These are phyloP conservation scores for Lycopodina hypogea DNA, from an alignment of 37 sponge, comb jelly and placozoan species.

Conservation along the genomic window DNA sequence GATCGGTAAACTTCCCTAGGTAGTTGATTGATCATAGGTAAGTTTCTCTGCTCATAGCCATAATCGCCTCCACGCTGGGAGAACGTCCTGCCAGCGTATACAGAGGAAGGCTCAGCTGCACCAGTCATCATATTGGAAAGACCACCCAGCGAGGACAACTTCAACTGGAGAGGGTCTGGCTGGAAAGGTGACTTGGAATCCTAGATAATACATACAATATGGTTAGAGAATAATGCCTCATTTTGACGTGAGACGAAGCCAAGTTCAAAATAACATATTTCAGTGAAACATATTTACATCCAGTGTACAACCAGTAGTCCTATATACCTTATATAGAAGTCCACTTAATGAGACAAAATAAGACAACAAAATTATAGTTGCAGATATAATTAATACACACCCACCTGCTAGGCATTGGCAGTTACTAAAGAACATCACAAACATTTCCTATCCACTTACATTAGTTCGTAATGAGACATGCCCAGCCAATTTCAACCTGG, in stretches of 20 bases:
- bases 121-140: not conserved
- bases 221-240: not conserved
- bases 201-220: not conserved
- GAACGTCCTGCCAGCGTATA: not conserved
- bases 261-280: not conserved
- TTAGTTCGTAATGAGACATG: too few species aligned
- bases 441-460: too few species aligned
- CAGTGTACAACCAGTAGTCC: too few species aligned
- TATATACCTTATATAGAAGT: too few species aligned
- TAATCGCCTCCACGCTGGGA: not conserved
- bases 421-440: too few species aligned
- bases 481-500: too few species aligned
- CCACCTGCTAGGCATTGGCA: too few species aligned
- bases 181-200: conserved; percentile 20
- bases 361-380: too few species aligned
- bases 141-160: conserved; percentile 14
- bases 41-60: not conserved
- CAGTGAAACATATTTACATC: too few species aligned
- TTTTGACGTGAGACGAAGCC: not conserved
- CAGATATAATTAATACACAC: too few species aligned
- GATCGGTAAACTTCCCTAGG: not conserved
- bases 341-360: too few species aligned
- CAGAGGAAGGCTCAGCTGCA: not conserved
- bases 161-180: conserved; percentile 12
- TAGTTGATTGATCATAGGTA: too few species aligned